phyloP scores from a whole-genome alignment of 2,888 invertebrate genomes.

The Clitarchus hookeri region DNA sequence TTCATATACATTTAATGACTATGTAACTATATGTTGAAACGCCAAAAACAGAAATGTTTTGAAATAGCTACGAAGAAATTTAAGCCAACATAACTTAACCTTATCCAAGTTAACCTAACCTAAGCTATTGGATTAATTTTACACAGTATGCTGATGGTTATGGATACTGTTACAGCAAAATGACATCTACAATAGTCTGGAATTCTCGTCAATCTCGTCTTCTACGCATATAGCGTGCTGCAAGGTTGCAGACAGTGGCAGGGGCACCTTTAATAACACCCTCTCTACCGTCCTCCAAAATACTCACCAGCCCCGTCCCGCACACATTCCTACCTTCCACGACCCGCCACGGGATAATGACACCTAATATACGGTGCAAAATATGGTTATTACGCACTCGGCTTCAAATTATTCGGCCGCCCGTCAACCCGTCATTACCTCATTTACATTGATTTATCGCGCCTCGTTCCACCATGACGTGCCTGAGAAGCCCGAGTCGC shows the following conservation, averaged over 20 bases:
- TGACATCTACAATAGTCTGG: too few species aligned
- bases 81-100: too few species aligned
- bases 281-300: neutral
- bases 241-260: too few species aligned
- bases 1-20: too few species aligned
- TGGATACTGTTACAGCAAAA: too few species aligned
- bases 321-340: neutral
- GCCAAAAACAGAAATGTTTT: too few species aligned
- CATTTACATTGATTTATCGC: slow-evolving; percentile 8
- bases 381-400: neutral
- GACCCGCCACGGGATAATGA: neutral
- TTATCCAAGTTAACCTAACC: too few species aligned
- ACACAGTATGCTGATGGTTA: too few species aligned
- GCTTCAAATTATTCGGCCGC: neutral
- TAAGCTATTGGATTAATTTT: too few species aligned
- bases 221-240: neutral
- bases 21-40: too few species aligned
- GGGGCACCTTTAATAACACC: too few species aligned
- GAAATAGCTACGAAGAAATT: too few species aligned
- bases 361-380: neutral
- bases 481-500: neutral
- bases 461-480: neutral
- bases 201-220: neutral
- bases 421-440: slow-evolving; percentile 10
- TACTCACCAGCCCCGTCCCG: neutral